These are phyloP conservation scores for Muntiacus reevesi DNA, from an alignment of 2,113 vertebrate genomes.

Conservation along the genomic window DNA sequence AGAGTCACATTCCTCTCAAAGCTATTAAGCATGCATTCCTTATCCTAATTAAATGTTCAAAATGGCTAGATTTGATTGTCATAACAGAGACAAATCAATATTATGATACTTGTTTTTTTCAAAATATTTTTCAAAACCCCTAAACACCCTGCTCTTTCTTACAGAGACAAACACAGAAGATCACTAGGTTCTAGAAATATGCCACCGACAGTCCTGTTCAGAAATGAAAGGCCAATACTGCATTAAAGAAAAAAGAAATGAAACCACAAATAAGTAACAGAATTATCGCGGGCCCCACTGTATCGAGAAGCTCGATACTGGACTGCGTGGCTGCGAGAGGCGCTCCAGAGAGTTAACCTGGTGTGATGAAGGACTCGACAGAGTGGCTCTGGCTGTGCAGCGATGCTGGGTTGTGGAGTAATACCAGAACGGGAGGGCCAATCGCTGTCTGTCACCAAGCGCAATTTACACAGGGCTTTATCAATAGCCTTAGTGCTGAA, in stretches of 20 bases:
- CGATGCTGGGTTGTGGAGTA: slow-evolving; percentile 73
- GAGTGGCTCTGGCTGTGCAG: slow-evolving; percentile 77
- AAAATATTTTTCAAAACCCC: slow-evolving; percentile 29
- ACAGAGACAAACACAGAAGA: not conserved
- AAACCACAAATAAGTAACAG: slow-evolving; percentile 39
- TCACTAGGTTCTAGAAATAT: not conserved
- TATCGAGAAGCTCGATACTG: slow-evolving; percentile 36
- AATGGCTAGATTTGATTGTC: not conserved
- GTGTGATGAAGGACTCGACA: slow-evolving; percentile 78
- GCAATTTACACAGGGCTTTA: slow-evolving; percentile 83
- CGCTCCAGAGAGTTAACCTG: slow-evolving; percentile 68
- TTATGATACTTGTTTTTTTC: not conserved
- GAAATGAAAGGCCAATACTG: slow-evolving; percentile 26
- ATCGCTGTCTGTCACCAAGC: slow-evolving; percentile 73
- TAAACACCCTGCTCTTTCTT: not conserved
- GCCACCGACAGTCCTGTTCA: not conserved
- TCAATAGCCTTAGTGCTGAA: slow-evolving; percentile 82
- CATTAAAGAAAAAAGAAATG: slow-evolving; percentile 23
- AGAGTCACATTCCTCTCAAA: not conserved
- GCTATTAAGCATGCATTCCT: not conserved
- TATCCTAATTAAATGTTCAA: not conserved
- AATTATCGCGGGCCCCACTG: slow-evolving; percentile 17
- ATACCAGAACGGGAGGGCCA: slow-evolving; percentile 76
- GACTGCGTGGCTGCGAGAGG: slow-evolving; percentile 51
- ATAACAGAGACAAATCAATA: not conserved